Evolutionary conservation across 2,797 vertebrate genomes (phyloP), one percentile per base, ranked within the genome.

Genomic region (Pseudochirops cupreus): DNA sequence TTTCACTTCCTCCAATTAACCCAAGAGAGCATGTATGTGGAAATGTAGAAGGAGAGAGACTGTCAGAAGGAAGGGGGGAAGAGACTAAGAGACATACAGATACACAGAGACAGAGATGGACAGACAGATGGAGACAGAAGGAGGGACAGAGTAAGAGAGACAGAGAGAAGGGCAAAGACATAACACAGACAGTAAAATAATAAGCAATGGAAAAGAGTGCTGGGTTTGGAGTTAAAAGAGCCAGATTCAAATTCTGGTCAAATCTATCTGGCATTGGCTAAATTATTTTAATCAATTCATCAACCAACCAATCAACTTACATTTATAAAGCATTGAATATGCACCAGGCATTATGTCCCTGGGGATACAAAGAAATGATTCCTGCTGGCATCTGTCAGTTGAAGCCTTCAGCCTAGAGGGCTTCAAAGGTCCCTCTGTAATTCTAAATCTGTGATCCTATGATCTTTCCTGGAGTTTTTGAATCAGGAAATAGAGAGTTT

Each of bases 1-100:
- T 95, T 96, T 94, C 9, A 82, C 33, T 97, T 96, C 56, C 87
- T 2, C 87, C 55, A 96, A 95, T 95, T 97, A 94, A 94, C 92
- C 10, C 94, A 92, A 96, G 16, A 96, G 91, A 97, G 90, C 46
- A 92, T 92, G 55, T n/a, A 89, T 54, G 92, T 55, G 58, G 87
- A 94, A 96, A 95, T 97, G 91, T 1, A 95, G n/a, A 18, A 94
- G 91, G 87, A 59, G 58, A 52, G 97, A 94, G 55, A 93, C 94
- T 97, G 5, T 95, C 94, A 29, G 92, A 97, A 55, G 97, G 91
- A 74, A 92, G 4, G 9, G 67, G 58, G n/a, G 67, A 11, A 50
- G 74, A 87, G 39, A 87, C 74, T 11, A 50, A 87, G 39, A 87
- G 24, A 87, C 39, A 74, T 6, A 74, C 5, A 87, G 39, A 26